Base-by-base conservation (phyloP, 2,888 invertebrate genomes). In the Phlogophora meticulosa region DNA sequence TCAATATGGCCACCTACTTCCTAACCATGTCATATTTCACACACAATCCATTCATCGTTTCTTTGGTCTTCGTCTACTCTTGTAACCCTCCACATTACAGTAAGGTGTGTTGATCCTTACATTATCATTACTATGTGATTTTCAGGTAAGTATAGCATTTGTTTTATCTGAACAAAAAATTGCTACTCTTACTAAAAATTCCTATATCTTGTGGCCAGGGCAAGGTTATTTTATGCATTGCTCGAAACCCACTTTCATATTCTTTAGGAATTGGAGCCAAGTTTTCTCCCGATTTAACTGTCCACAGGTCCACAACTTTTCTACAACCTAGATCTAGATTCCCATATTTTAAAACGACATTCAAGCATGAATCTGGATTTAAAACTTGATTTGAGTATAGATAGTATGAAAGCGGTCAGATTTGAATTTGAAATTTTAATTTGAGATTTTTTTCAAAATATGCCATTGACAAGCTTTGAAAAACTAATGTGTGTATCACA, bases 391-490 rank as follows among this genome's bases (percentile, higher is more conserved):
- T 28, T 28, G n/a, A n/a, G n/a, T 5, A 4, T 22, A 11, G 10
- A 4, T 22, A 7, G 11, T 9, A 5, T 2, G 10, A 36, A 61
- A 45, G n/a, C 11, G 9, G 13, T 13, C 1, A 17, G 20, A 36
- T 28, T 60, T 22, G 10, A 22, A 60, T 59, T 1, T 0, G 11
- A 7, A 22, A 42, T n/a, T n/a, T n/a, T n/a, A n/a, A n/a, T 17
- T 58, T 13, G 4, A n/a, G 5, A 2, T 4, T n/a, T 3, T 15
- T n/a, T 28, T 60, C 9, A 20, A 11, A 28, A 28, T n/a, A 0
- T 1, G 1, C 0, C 1, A 5, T n/a, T 10, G 3, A 9, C n/a
- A n/a, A n/a, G n/a, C n/a, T 1, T 4, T 22, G 0, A 1, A 15
- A 28, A 17, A 15, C 4, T n/a, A n/a, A n/a, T n/a, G n/a, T n/a